Evolutionary conservation across 2,888 invertebrate genomes (phyloP), one percentile per base, ranked within the genome.

Genomic region (Microplitis manilae): DNA sequence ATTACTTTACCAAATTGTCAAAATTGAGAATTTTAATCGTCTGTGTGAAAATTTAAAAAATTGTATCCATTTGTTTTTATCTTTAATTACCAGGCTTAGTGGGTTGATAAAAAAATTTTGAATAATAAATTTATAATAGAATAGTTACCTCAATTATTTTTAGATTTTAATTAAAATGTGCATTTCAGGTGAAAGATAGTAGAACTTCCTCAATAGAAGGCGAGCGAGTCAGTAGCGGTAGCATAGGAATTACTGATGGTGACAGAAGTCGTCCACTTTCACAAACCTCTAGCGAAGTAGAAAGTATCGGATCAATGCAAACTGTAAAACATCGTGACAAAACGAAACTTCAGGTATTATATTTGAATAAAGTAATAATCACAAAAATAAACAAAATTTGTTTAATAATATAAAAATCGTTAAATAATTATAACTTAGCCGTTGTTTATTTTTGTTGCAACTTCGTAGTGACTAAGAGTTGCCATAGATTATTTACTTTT

Each of bases 221-320:
- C 82, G 92, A 92, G 79, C 91, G 92, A 72, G 86, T 86, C 77
- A 87, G 87, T 76, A 85, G 84, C 30, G 89, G 86, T 69, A 89
- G 88, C 67, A 86, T 86, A 61, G 85, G 85, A 61, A 84, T 87
- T 70, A 91, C 91, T 80, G 92, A 93, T 78, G 88, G 85, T 68
- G 85, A 83, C 79, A 89, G 86, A 82, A 90, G 90, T 81, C 90
- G 94, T 62, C 94, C 94, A 5, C 91, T 94, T 86, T 94, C 94
- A 77, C 94, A 94, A 87, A 93, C 93, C 9, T 90, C 90, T 17
- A 94, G 94, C n/a, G 94, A 94, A 86, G 92, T 94, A 90, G 89
- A 90, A 64, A 87, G 89, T 20, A 84, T 89, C 40, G 85, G 87
- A 73, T 85, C 88, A 17, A 76, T 89, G 77, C 89, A 87, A 79